Evolutionary conservation across 1,140 invertebrate genomes (phyloP), one percentile per base, ranked within the genome.

Genomic region (Drosophila grimshawi): DNA sequence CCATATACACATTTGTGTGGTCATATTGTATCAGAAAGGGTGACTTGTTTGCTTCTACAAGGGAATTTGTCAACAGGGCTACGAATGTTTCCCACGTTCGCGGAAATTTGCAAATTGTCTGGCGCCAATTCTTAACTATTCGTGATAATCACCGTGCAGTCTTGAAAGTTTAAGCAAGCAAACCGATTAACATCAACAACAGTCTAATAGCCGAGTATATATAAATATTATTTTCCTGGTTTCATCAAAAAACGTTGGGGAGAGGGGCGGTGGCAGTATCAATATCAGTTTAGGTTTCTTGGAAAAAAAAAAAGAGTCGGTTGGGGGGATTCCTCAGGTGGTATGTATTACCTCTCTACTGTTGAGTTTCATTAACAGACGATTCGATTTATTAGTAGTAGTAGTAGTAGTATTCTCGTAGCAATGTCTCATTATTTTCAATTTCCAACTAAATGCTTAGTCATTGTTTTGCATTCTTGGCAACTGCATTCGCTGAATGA

Each of bases 61-160:
- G 19, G 19, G 19, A 19, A 19, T 19, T 19, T 19, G 19, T 19
- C n/a, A n/a, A 33, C 3, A 3, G 39, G n/a, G 37, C 3, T 45
- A 11, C 43, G 4, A 10, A 46, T 46, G 30, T 60, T 60, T 8
- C 51, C 41, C 57, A 41, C 45, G 39, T 67, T 67, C 55, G 55
- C 65, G 65, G 71, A 55, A 74, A 37, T 56, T 32, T 35, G 8
- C n/a, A 45, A 74, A 52, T 62, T 32, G 6, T 10, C 45, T 62
- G 71, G 65, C 71, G 71, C 71, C 71, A 63, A 35, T 51, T 69
- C 57, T 74, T 69, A 61, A 62, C 71, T 69, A 62, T 74, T 74
- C 65, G 43, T 49, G 57, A 74, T 74, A 74, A 74, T 69, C 64
- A 48, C 48, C 19, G 33, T 32, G 49, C 48, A 19, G 11, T 39